A percentile compares a stretch with the other conserved stretches of the same genome.
These are phyloP conservation scores for Morpho achilles DNA, from an alignment of 2,888 invertebrate genomes.

Conservation along the genomic window DNA sequence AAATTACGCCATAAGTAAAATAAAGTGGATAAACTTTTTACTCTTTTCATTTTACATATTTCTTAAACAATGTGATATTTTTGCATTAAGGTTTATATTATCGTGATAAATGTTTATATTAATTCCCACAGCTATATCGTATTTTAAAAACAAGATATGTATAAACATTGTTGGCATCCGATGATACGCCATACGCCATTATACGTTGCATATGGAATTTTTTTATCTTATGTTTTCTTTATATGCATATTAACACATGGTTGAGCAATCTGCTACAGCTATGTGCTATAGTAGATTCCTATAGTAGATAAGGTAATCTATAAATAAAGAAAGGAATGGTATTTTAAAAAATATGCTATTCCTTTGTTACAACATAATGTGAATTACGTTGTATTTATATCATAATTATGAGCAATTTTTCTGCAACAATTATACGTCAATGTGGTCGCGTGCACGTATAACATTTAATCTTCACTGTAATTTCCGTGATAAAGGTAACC, in stretches of 20 bases:
- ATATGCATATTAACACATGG: no score
- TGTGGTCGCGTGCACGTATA: constrained; percentile 52
- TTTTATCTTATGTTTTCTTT: no score
- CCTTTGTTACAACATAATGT: background rate
- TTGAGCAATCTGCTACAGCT: no score
- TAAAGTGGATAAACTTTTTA: no score
- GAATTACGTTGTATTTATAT: background rate
- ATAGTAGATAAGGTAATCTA: no score
- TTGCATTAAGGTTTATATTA: background rate
- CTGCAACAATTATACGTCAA: constrained; percentile 11
- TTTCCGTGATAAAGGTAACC: constrained; percentile 55
- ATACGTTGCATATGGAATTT: no score
- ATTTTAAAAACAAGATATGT: background rate
- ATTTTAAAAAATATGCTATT: background rate
- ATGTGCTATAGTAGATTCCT: no score
- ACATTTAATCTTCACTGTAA: constrained; percentile 56
- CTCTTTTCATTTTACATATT: background rate
- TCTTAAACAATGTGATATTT: background rate
- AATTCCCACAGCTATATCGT: background rate
- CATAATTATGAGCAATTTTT: constrained; percentile 13
- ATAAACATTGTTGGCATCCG: no score
- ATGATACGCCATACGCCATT: no score
- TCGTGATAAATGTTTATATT: background rate
- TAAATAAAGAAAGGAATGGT: no score
- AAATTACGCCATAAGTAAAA: no score